A percentile compares a stretch with the other conserved stretches of the same genome.
phyloP scores from a whole-genome alignment of 2,113 vertebrate species.

The Coptodon bakossiorum region DNA sequence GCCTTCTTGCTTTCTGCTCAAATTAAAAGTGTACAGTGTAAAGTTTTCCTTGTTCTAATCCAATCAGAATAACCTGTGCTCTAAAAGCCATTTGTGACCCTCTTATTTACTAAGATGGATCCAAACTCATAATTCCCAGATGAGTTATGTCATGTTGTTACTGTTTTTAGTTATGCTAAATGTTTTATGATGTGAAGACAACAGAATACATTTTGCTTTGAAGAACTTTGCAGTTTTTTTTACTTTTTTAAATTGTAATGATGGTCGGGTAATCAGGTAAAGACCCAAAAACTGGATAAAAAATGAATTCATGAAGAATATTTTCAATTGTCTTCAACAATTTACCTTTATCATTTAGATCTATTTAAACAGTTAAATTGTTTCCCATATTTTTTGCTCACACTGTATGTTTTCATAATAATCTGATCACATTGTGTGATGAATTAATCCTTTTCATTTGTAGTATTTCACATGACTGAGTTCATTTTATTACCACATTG shows the following conservation, averaged over 20 bases:
- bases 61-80: not conserved
- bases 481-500: not conserved
- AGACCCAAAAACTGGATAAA: fast-evolving
- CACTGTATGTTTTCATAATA: not conserved
- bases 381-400: not conserved
- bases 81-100: fast-evolving
- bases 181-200: fast-evolving
- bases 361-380: not conserved
- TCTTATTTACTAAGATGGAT: not conserved
- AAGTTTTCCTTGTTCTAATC: fast-evolving
- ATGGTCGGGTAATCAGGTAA: not conserved
- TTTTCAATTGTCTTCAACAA: not conserved
- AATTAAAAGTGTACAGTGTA: fast-evolving
- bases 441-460: not conserved
- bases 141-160: not conserved
- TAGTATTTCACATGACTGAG: not conserved
- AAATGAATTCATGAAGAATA: not conserved
- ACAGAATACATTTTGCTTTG: not conserved
- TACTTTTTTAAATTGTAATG: not conserved
- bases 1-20: not conserved
- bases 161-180: fast-evolving
- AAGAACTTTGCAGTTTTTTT: not conserved
- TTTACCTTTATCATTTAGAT: not conserved
- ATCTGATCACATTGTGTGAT: fast-evolving
- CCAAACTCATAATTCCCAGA: not conserved